Evolutionary conservation across 1,140 invertebrate genomes (phyloP), one percentile per base, ranked within the genome.

Genomic region (Tetramorium parvispinum): DNA sequence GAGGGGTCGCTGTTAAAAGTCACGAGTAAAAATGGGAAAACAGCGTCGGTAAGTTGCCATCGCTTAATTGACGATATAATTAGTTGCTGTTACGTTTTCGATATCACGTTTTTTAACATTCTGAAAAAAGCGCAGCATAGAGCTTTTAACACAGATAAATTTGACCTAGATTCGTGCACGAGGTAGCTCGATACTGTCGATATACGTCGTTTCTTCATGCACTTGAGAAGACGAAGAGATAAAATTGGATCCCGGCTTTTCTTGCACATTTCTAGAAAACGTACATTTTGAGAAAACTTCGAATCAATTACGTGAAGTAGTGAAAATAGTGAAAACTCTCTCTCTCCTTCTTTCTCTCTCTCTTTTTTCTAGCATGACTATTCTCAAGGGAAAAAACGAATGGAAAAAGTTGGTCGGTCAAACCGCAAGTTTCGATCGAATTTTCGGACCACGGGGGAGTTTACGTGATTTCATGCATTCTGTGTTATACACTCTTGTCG

Each of bases 11-110:
- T 99, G 92, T 96, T 99, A 92, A 99, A 99, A 97, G 98, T 99
- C 93, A 99, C 99, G 87, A 99, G 98, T 96, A 99, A 99, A 97
- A 99, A 99, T 97, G 99, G 99, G 91, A 99, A 99, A 97, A 99
- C 98, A 92, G 98, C 99, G 90, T 99, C 99, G 96, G 99, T 99
- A 96, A 99, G 98, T 97, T 32, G 32, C 51, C 40, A 85, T 43
- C 24, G 61, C 37, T 51, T 70, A 85, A 68, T 85, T 82, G 57
- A 32, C 16, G 6, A 49, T 66, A 87, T 70, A 6, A 57, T 73
- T 68, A n/a, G 3, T 0, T n/a, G 13, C 40, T 8, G 43, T 71
- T 65, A 73, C 57, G 21, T 55, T 73, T 82, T 40, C 18, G 13
- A 53, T 13, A 27, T 32, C 21, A 11, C 24, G 27, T 32, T 75